A percentile compares a stretch with the other conserved stretches of the same genome.
phyloP scores from a whole-genome alignment of 2,888 invertebrate genomes.

The Lysandra bellargus region DNA sequence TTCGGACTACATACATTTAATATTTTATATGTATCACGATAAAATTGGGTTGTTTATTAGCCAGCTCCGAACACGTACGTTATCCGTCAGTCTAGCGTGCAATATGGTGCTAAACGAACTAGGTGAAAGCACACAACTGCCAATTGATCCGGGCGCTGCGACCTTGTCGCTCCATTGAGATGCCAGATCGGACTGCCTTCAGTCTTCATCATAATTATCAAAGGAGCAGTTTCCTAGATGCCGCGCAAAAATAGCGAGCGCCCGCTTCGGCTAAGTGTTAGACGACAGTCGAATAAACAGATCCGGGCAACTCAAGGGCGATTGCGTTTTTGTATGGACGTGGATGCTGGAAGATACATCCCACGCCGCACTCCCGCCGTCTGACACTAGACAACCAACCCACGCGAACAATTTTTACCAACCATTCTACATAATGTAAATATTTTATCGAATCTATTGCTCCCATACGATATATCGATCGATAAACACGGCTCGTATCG shows the following conservation, averaged over 20 bases:
- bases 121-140: slow-evolving; percentile 11
- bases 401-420: slow-evolving; percentile 35
- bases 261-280: slow-evolving; percentile 75
- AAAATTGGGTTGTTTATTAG: neutral
- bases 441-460: slow-evolving; percentile 40
- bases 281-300: slow-evolving; percentile 77
- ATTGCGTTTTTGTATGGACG: slow-evolving; percentile 53
- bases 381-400: slow-evolving; percentile 43
- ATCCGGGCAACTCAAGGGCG: slow-evolving; percentile 64
- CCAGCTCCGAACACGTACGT: neutral
- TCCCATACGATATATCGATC: slow-evolving; percentile 12
- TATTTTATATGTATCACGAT: neutral
- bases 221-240: slow-evolving; percentile 51
- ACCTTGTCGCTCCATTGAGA: slow-evolving; percentile 9
- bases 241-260: slow-evolving; percentile 72
- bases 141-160: neutral
- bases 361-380: slow-evolving; percentile 47
- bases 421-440: slow-evolving; percentile 41
- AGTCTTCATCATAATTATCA: slow-evolving; percentile 12
- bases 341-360: slow-evolving; percentile 36
- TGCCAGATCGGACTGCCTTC: slow-evolving; percentile 1
- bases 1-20: neutral
- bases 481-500: neutral
- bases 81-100: neutral
- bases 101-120: neutral